Conservation (phyloP, 2,113 vertebrate species). For the Myrmecobius fasciatus region DNA sequence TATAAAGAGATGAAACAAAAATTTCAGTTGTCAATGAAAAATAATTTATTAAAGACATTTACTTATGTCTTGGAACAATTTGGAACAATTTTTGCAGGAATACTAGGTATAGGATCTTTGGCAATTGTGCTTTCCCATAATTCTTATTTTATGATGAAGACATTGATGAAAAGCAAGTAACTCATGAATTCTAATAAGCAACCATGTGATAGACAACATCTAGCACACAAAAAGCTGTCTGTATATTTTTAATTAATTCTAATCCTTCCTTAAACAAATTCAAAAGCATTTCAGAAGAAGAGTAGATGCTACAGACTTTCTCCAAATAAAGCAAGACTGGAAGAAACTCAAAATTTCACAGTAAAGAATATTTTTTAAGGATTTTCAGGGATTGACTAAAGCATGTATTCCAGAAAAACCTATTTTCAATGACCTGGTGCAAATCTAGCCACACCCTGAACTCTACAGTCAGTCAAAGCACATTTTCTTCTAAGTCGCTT, state of each 20-base stretch:
- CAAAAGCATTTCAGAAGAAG: conserved; percentile 43
- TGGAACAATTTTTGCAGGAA: neutral
- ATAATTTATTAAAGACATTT: conserved; percentile 1
- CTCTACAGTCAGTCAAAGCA: neutral
- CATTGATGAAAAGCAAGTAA: neutral
- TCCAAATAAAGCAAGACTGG: neutral
- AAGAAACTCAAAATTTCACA: conserved; percentile 8
- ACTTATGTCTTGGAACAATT: neutral
- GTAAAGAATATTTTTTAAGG: neutral
- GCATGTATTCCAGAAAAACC: conserved; percentile 5
- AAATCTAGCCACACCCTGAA: conserved; percentile 28
- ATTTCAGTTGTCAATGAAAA: conserved; percentile 26
- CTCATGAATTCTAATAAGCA: conserved; percentile 25
- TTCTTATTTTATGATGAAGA: neutral
- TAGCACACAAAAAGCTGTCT: conserved; percentile 10
- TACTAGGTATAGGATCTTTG: neutral
- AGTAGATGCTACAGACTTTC: neutral
- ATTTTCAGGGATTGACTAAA: conserved; percentile 45
- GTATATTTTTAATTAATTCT: conserved; percentile 19
- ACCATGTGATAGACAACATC: conserved; percentile 34
- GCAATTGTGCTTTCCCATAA: neutral
- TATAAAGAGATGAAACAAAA: conserved; percentile 32
- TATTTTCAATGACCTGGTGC: conserved; percentile 26
- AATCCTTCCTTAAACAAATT: neutral
- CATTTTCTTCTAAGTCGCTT: conserved; percentile 22